Evolutionary conservation across 2,113 vertebrate genomes (phyloP).

Genomic region (Pitta sordida): DNA sequence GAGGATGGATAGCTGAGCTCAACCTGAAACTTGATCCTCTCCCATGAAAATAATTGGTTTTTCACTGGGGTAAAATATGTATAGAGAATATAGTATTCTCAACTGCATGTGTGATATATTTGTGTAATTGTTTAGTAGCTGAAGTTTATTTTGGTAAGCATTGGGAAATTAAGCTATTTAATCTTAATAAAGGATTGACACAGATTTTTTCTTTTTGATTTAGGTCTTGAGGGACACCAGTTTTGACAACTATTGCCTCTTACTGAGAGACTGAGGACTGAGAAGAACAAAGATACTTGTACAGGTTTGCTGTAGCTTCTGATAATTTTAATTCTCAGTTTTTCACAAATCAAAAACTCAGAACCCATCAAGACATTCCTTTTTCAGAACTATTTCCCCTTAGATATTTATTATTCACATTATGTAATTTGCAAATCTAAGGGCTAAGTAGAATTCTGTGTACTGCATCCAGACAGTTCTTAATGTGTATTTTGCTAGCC

Average conservation of each 20-base stretch:
- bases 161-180: background rate
- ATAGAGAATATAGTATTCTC: background rate
- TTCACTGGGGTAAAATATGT: rapidly evolving
- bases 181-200: background rate
- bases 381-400: background rate
- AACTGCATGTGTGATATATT: background rate
- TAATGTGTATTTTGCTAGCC: background rate
- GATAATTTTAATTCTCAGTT: background rate
- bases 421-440: background rate
- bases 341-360: background rate
- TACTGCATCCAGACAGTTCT: background rate
- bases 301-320: background rate
- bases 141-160: background rate
- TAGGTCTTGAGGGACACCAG: background rate
- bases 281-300: background rate
- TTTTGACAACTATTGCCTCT: background rate
- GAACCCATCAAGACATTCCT: background rate
- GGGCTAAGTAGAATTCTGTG: background rate
- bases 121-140: rapidly evolving
- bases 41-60: background rate
- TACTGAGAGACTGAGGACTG: background rate
- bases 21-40: background rate
- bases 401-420: slow-evolving; percentile 35
- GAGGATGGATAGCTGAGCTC: background rate
- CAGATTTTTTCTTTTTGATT: background rate